Evolutionary conservation across 2,888 invertebrate species (phyloP).

Genomic region (Monoplex corrugatus): DNA sequence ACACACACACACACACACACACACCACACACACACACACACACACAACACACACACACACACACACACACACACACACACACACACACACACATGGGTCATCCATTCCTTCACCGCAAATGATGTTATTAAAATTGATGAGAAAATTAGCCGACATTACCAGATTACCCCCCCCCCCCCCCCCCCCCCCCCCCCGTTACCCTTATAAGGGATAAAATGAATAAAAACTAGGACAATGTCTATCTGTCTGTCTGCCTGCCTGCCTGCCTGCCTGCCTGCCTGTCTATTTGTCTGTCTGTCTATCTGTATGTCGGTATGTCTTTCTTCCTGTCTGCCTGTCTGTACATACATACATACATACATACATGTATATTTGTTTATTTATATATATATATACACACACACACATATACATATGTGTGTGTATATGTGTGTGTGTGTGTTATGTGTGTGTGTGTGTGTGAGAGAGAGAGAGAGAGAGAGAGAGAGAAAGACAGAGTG

Average conservation of each 20-base stretch:
- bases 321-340: background rate
- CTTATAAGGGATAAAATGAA: too few relatives aligned
- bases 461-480: too few relatives aligned
- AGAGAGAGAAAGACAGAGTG: too few relatives aligned
- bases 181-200: too few relatives aligned
- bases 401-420: background rate
- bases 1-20: background rate
- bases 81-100: slow-evolving; percentile 12
- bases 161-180: too few relatives aligned
- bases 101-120: background rate
- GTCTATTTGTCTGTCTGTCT: background rate
- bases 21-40: background rate
- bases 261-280: too few relatives aligned
- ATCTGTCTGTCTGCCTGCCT: too few relatives aligned
- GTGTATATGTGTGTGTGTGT: background rate
- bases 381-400: background rate
- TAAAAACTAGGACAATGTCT: too few relatives aligned
- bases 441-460: background rate
- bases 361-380: background rate
- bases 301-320: background rate
- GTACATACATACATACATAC: background rate
- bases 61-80: slow-evolving; percentile 11
- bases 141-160: too few relatives aligned
- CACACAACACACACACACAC: background rate
- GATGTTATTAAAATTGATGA: background rate